Conservation (phyloP, 2,888 invertebrate genomes). For the Spisula subtruncata region DNA sequence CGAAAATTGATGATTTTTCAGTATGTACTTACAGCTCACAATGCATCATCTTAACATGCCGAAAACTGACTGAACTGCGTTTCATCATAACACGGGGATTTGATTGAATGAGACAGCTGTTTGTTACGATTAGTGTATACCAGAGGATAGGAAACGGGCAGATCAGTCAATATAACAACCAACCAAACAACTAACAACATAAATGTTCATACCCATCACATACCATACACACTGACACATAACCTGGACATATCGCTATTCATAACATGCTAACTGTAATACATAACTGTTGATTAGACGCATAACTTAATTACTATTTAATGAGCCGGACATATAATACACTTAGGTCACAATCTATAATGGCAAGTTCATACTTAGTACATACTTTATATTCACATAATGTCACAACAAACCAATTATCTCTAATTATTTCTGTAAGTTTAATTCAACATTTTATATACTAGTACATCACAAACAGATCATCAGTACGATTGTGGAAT, state of each 20-base stretch:
- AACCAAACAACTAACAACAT: too few species aligned
- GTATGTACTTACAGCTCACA: too few species aligned
- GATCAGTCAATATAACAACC: neutral
- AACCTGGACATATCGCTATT: neutral
- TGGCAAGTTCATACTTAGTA: neutral
- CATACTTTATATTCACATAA: neutral
- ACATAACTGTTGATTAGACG: neutral
- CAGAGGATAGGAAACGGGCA: neutral
- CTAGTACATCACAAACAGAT: neutral
- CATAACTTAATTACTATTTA: slow-evolving; percentile 14
- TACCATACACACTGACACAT: neutral
- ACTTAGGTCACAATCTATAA: neutral
- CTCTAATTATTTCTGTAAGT: neutral
- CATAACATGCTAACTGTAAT: neutral
- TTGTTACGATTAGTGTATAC: neutral
- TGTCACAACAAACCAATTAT: slow-evolving; percentile 8
- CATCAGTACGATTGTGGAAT: too few species aligned
- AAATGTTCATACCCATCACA: neutral
- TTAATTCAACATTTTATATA: slow-evolving; percentile 7
- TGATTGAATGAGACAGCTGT: neutral
- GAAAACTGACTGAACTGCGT: neutral
- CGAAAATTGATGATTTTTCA: too few species aligned
- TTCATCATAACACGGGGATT: neutral
- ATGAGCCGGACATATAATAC: neutral
- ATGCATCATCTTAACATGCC: too few species aligned